Conservation (phyloP, 2,113 vertebrate species). For the Candoia aspera region DNA sequence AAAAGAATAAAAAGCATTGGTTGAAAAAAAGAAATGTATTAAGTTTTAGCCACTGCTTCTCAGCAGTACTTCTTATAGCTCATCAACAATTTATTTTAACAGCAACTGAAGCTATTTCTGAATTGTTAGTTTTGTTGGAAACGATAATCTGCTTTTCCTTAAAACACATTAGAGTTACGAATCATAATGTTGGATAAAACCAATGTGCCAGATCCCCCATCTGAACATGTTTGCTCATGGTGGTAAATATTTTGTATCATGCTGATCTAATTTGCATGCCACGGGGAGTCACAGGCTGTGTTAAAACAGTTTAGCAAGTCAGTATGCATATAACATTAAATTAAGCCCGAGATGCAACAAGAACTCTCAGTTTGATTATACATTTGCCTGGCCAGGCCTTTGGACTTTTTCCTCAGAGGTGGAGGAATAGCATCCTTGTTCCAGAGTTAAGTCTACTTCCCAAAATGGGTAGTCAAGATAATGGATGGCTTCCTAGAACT, state of each 20-base stretch:
- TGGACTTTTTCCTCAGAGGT: not conserved
- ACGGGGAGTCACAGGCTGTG: conserved; percentile 26
- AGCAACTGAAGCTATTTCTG: conserved; percentile 25
- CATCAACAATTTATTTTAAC: conserved; percentile 38
- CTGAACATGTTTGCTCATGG: conserved; percentile 36
- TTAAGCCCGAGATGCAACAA: conserved; percentile 15
- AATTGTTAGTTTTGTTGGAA: conserved; percentile 24
- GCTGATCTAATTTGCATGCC: conserved; percentile 43
- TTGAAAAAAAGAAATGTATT: conserved; percentile 37
- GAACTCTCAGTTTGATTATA: not conserved
- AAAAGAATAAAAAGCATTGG: not conserved
- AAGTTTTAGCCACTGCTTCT: conserved; percentile 27
- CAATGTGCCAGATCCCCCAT: conserved; percentile 31
- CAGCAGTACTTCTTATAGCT: conserved; percentile 23
- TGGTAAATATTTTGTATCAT: conserved; percentile 41
- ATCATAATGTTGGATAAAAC: conserved; percentile 34
- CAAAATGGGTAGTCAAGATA: not conserved
- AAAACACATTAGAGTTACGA: conserved; percentile 32
- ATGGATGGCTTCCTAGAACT: not conserved
- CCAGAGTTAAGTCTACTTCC: not conserved
- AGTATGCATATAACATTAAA: conserved; percentile 31
- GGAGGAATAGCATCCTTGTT: not conserved
- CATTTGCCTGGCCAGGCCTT: not conserved
- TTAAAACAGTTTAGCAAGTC: conserved; percentile 37
- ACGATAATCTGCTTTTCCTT: conserved; percentile 18